Conservation (phyloP, 1,140 invertebrate species). For the Drosophila kanapiae region DNA sequence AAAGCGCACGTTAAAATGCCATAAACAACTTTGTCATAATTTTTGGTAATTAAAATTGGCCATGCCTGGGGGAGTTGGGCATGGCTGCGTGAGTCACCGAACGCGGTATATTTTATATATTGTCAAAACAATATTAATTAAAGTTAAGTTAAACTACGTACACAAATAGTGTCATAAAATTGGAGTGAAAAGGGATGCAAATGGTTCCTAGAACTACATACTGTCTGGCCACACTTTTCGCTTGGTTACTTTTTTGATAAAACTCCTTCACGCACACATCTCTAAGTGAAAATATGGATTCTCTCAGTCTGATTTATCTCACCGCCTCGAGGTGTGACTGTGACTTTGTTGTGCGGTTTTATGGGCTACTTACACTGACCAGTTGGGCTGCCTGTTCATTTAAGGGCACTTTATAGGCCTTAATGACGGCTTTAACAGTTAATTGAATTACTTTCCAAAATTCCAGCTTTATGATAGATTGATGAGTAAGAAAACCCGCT, state of each 20-base stretch:
- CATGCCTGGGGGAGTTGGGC: constrained; percentile 39
- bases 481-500: constrained; percentile 57
- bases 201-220: too few relatives aligned
- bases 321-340: constrained; percentile 60
- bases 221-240: neutral
- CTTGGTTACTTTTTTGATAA: neutral
- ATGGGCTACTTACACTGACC: constrained; percentile 60
- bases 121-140: neutral
- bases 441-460: constrained; percentile 71
- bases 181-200: rapidly evolving
- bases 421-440: constrained; percentile 80
- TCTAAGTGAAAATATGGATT: constrained; percentile 4
- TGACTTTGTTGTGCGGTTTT: constrained; percentile 75
- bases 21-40: constrained; percentile 84
- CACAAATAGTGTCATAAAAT: too few relatives aligned
- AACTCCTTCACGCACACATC: constrained; percentile 19
- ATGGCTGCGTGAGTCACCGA: constrained; percentile 3
- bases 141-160: neutral
- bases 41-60: constrained; percentile 84
- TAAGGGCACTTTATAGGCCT: constrained; percentile 55
- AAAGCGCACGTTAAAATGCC: constrained; percentile 75
- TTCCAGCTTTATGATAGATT: constrained; percentile 32
- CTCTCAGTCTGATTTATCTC: constrained; percentile 66
- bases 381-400: neutral
- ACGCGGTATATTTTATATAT: too few relatives aligned